phyloP scores from a whole-genome alignment of 2,797 vertebrate species.

The Oreonectes daqikongensis region DNA sequence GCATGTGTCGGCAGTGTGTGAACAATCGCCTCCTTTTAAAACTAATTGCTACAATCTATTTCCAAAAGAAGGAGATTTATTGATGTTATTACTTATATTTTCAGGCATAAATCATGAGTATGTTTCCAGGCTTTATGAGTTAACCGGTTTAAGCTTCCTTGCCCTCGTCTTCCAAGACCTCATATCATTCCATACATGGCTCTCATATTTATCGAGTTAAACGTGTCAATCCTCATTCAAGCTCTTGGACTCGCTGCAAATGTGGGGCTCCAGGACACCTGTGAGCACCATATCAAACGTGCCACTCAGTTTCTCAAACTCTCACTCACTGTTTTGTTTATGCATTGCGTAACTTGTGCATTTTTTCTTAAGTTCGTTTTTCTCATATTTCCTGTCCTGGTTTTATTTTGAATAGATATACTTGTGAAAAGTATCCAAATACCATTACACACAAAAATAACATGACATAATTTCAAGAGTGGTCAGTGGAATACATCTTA shows the following conservation, averaged over 20 bases:
- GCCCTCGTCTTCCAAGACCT: constrained; percentile 10
- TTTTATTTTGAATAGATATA: constrained; percentile 25
- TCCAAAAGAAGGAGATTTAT: constrained; percentile 54
- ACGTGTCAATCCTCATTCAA: constrained; percentile 58
- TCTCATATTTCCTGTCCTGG: not conserved
- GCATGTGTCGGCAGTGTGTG: constrained; percentile 35
- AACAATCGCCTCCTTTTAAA: constrained; percentile 46
- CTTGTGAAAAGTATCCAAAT: too few species aligned
- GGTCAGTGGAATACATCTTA: too few species aligned
- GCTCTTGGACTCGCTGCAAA: constrained; percentile 36
- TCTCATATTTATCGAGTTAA: constrained; percentile 62
- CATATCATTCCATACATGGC: constrained; percentile 53
- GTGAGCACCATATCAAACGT: constrained; percentile 56
- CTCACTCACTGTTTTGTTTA: constrained; percentile 4
- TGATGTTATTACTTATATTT: constrained; percentile 53
- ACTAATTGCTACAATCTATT: constrained; percentile 53
- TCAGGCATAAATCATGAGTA: constrained; percentile 51
- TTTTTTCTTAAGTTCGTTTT: constrained; percentile 24
- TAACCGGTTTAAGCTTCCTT: constrained; percentile 30
- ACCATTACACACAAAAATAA: too few species aligned
- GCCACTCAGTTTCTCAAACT: constrained; percentile 9
- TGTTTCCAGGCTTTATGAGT: constrained; percentile 39
- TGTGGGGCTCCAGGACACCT: constrained; percentile 47
- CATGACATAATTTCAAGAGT: too few species aligned
- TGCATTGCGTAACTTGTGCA: constrained; percentile 17